Evolutionary conservation across 1,140 invertebrate genomes (phyloP), one percentile per base, ranked within the genome.

Genomic region (Platyscapa corneri): DNA sequence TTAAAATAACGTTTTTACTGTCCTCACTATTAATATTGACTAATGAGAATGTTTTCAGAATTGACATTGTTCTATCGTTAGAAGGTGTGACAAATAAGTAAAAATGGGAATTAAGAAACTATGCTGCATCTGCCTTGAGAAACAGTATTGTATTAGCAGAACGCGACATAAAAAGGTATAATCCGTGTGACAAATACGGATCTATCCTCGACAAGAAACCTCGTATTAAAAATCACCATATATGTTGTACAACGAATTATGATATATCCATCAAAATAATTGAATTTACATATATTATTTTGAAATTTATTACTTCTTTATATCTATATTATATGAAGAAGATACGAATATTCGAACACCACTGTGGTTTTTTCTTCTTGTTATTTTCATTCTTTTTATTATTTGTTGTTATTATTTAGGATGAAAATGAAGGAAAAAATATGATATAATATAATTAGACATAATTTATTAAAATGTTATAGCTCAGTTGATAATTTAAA

Each of bases 121-220:
- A 81, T 72, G 84, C 37, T 72, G 72, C 88, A 89, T 88, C 87
- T 89, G 87, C 67, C 10, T n/a, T n/a, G n/a, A n/a, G n/a, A n/a
- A 20, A 14, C 12, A 46, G 30, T 39, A 16, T 37, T 82, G 65
- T 87, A 87, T 87, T 27, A 78, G 79, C 53, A 70, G 75, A 77
- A 53, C n/a, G 20, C 34, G 34, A 27, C 39, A 16, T 37, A 32
- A 76, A 72, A 76, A 2, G 86, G 84, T 74, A 88, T 89, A 88
- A 89, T 83, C 84, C 84, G 34, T 53, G 64, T 56, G 46, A 72
- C 70, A 82, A 87, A 84, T 72, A 82, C 30, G 16, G 32, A 75
- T 77, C 34, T 32, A n/a, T 39, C 49, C 32, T 42, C 16, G 2
- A 30, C 60, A 8, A 74, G n/a, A 72, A 20, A 12, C 65, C 23